Evolutionary conservation across 2,113 vertebrate species (phyloP).

Genomic region (Nesogale talazaci): DNA sequence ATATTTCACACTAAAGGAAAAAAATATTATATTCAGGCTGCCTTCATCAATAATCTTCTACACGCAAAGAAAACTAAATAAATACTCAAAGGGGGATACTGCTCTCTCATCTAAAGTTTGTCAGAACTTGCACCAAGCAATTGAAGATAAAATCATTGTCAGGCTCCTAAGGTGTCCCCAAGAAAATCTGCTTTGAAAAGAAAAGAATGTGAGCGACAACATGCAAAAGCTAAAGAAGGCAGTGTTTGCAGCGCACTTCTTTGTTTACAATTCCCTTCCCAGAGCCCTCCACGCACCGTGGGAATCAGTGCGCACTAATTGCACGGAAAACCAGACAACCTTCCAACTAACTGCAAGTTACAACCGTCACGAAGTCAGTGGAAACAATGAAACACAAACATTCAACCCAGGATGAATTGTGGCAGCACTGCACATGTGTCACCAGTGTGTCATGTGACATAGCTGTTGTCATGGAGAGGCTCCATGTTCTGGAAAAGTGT

Average conservation of each 20-base stretch:
- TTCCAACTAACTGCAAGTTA: conserved; percentile 61
- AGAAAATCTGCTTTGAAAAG: conserved; percentile 72
- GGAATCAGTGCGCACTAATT: conserved; percentile 64
- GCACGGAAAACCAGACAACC: conserved; percentile 47
- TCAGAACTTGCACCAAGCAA: conserved; percentile 67
- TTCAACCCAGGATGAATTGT: conserved; percentile 81
- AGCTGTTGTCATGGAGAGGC: conserved; percentile 89
- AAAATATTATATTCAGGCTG: conserved; percentile 45
- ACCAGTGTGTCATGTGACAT: conserved; percentile 84
- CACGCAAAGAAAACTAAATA: conserved; percentile 67
- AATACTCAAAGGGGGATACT: conserved; percentile 74
- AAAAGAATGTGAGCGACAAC: conserved; percentile 45
- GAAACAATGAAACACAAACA: conserved; percentile 81
- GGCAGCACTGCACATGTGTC: conserved; percentile 85
- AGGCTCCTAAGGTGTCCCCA: conserved; percentile 77
- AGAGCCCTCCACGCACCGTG: conserved; percentile 20
- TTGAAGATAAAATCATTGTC: conserved; percentile 74
- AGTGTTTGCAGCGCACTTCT: too few species aligned
- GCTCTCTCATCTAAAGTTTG: conserved; percentile 59
- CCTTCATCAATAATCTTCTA: conserved; percentile 75
- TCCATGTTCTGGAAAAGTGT: conserved; percentile 89
- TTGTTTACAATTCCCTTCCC: background rate
- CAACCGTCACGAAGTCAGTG: conserved; percentile 72
- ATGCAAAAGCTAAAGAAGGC: background rate
- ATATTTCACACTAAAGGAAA: conserved; percentile 65